Percentiles rank a stretch among this genome's conserved stretches.
phyloP scores from a whole-genome alignment of 2,888 invertebrate species.

The Masnerella sp. region DNA sequence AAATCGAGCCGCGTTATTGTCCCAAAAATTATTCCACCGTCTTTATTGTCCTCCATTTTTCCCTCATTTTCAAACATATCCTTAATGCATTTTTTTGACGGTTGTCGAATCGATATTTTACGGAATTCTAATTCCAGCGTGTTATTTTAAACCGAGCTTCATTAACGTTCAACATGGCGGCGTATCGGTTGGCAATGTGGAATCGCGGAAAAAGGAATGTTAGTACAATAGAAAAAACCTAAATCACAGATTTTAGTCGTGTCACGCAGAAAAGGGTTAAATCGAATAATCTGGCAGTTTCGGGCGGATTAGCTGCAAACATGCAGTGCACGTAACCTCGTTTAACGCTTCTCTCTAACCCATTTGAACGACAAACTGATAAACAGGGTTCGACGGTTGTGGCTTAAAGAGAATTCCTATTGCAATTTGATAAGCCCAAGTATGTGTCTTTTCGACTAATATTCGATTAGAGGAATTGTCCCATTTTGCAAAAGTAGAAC shows the following conservation, averaged over 20 bases:
- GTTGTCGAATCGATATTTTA: no score
- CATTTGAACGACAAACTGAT: constrained; percentile 60
- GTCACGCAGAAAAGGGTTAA: constrained; percentile 62
- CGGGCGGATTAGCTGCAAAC: constrained; percentile 67
- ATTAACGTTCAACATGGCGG: constrained; percentile 27
- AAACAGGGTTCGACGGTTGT: constrained; percentile 57
- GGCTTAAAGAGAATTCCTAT: constrained; percentile 55
- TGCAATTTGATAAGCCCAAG: constrained; percentile 50
- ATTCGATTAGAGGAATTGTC: constrained; percentile 47
- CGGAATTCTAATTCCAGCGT: no score
- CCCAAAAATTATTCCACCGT: neutral
- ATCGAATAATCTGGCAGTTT: constrained; percentile 67
- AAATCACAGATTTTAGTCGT: constrained; percentile 55
- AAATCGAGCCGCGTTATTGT: neutral
- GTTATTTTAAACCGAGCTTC: neutral
- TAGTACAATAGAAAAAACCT: constrained; percentile 38
- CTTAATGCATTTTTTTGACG: neutral
- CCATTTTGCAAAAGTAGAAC: neutral
- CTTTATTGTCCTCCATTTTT: neutral
- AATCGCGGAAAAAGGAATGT: constrained; percentile 26
- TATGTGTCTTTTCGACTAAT: constrained; percentile 40
- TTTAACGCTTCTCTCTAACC: constrained; percentile 62
- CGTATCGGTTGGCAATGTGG: constrained; percentile 34
- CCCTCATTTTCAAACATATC: neutral
- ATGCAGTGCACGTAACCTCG: constrained; percentile 64